Conservation (phyloP, 2,113 vertebrate species). For the Lipophrys pholis region DNA sequence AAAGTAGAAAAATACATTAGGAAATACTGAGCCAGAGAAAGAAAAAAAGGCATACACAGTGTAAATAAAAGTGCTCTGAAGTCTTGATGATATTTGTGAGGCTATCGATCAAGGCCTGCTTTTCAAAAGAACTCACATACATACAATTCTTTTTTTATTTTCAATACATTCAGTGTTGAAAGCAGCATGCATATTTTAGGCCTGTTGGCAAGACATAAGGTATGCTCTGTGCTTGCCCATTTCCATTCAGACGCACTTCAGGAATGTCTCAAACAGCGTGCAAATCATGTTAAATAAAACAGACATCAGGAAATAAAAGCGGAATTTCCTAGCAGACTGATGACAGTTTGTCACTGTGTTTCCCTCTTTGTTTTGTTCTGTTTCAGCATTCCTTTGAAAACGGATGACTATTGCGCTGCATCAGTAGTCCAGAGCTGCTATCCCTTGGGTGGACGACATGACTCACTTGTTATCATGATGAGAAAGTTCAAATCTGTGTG, state of each 20-base stretch:
- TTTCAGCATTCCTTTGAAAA: constrained; percentile 18
- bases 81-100: constrained; percentile 30
- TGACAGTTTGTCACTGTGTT: constrained; percentile 13
- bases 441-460: too few species aligned
- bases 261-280: not conserved
- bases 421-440: not conserved
- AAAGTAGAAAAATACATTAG: constrained; percentile 35
- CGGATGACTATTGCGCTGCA: not conserved
- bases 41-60: constrained; percentile 10
- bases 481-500: too few species aligned
- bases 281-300: not conserved
- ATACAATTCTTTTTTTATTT: not conserved
- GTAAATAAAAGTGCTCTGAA: constrained; percentile 29
- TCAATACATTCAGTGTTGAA: not conserved
- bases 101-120: constrained; percentile 37
- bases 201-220: not conserved
- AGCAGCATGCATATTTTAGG: not conserved
- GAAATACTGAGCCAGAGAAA: constrained; percentile 19
- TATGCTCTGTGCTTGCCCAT: not conserved
- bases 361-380: constrained; percentile 23
- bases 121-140: constrained; percentile 21
- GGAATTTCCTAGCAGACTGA: constrained; percentile 1
- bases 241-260: not conserved
- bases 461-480: too few species aligned
- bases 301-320: constrained; percentile 3